Percentiles rank a stretch among this genome's conserved stretches.
phyloP scores from a whole-genome alignment of 2,797 vertebrate genomes.

The Moxostoma hubbsi region DNA sequence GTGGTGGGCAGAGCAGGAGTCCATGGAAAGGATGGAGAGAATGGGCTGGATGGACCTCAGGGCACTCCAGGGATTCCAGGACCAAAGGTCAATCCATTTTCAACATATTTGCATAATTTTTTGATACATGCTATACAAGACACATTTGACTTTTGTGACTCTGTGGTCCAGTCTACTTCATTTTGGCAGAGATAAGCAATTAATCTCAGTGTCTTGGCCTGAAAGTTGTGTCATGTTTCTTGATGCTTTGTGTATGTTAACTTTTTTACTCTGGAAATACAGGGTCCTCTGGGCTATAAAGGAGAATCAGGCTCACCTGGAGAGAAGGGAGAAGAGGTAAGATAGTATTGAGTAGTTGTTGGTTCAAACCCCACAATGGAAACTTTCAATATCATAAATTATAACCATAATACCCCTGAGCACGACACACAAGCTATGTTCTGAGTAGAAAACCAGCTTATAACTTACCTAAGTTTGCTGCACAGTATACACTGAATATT shows the following conservation, averaged over 20 bases:
- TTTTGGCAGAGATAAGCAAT: neutral
- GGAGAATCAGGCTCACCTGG: constrained; percentile 83
- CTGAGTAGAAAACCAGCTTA: too few relatives aligned
- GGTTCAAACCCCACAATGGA: neutral
- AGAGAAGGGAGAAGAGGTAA: constrained; percentile 89
- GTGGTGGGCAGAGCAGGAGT: constrained; percentile 74
- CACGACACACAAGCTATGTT: too few relatives aligned
- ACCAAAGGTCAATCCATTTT: constrained; percentile 71
- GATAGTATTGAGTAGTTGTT: constrained; percentile 31
- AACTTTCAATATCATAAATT: neutral
- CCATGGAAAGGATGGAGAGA: constrained; percentile 79
- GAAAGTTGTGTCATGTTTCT: neutral
- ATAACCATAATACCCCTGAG: too few relatives aligned
- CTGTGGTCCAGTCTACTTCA: neutral
- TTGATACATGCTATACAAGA: neutral
- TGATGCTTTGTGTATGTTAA: neutral
- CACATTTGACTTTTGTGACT: neutral
- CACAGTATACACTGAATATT: too few relatives aligned
- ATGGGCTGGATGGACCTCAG: constrained; percentile 80
- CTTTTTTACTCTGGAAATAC: constrained; percentile 27
- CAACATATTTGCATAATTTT: neutral
- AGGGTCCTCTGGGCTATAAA: constrained; percentile 86
- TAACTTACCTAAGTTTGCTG: too few relatives aligned
- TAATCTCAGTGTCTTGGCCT: neutral
- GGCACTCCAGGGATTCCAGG: constrained; percentile 79